Evolutionary conservation across 2,797 vertebrate genomes (phyloP).

Genomic region (Hippocampus kuda): DNA sequence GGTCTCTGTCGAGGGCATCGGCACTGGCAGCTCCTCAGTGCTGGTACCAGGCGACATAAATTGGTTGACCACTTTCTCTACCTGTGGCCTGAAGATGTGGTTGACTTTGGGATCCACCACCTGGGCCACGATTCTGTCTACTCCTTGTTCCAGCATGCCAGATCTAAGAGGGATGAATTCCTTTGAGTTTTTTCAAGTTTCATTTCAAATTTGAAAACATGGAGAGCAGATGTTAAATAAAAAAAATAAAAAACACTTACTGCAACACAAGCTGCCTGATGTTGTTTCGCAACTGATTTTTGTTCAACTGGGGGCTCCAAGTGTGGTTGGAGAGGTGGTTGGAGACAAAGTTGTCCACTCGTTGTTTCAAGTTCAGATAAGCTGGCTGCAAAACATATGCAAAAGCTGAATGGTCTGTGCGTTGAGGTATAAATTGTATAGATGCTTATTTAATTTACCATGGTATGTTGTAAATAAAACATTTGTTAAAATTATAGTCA

Average conservation of each 20-base stretch:
- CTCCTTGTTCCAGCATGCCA: constrained; percentile 96
- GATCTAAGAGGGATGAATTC: constrained; percentile 66
- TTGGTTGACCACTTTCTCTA: constrained; percentile 89
- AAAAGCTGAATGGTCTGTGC: not conserved
- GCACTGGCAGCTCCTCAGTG: constrained; percentile 61
- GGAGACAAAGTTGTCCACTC: constrained; percentile 97
- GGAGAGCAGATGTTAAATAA: not conserved
- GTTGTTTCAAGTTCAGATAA: constrained; percentile 91
- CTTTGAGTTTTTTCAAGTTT: not conserved
- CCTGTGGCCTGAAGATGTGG: constrained; percentile 93
- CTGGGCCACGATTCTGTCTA: constrained; percentile 96
- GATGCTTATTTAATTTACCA: too few species aligned
- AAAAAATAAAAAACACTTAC: constrained; percentile 66
- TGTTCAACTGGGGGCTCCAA: constrained; percentile 98
- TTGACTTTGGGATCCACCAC: constrained; percentile 98
- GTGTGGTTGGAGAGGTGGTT: constrained; percentile 97
- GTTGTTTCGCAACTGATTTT: constrained; percentile 97
- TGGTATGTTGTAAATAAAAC: too few species aligned
- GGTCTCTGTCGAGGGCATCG: constrained; percentile 54
- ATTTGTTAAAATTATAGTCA: too few species aligned
- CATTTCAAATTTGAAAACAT: not conserved
- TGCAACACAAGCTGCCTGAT: constrained; percentile 95
- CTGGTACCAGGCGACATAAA: constrained; percentile 86
- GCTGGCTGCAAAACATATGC: constrained; percentile 73
- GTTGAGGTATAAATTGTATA: too few species aligned